Evolutionary conservation across 2,797 vertebrate genomes (phyloP), one percentile per base, ranked within the genome.

Genomic region (Diplodus puntazzo): DNA sequence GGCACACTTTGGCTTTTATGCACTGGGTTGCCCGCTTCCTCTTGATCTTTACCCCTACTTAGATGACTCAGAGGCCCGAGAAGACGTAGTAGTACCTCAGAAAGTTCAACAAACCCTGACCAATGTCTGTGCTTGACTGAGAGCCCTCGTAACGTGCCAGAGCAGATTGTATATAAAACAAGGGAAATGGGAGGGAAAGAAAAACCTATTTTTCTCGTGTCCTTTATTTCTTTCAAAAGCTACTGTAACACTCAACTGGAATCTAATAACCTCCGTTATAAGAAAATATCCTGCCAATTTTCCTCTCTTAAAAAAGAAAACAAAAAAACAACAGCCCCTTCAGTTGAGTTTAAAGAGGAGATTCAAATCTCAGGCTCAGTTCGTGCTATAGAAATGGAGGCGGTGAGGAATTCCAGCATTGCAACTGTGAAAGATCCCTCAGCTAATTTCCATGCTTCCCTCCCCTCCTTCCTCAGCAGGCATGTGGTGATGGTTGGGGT

Each of bases 371-470:
- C 65, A 75, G 52, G 58, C 50, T 64, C 20, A 74, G 64, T 75
- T 86, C 62, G 75, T 71, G 27, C 79, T 82, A 39, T 61, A 79
- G 71, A 88, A 86, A 86, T 79, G 61, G 48, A 63, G 83, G 83
- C 64, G 43, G 62, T 46, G 73, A 81, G 75, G 79, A 88, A 89
- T 79, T 83, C 67, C 82, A 87, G 77, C 68, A 67, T 84, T 89
- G 81, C 70, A 85, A 87, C 84, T 88, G 83, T 64, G 80, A 88
- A 78, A 82, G 76, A 82, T 87, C 82, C 78, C 79, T 80, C 69
- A 27, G 85, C 81, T 88, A 80, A 87, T 92, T 90, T 89, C 88
- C 90, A 88, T 66, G 69, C 83, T 63, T 61, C 73, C 69, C 72
- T 57, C 42, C 23, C 64, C 70, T 79, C 83, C 57, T 73, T 77